Evolutionary conservation across 2,797 vertebrate genomes (phyloP), one percentile per base, ranked within the genome.

Genomic region (Podargus strigoides): DNA sequence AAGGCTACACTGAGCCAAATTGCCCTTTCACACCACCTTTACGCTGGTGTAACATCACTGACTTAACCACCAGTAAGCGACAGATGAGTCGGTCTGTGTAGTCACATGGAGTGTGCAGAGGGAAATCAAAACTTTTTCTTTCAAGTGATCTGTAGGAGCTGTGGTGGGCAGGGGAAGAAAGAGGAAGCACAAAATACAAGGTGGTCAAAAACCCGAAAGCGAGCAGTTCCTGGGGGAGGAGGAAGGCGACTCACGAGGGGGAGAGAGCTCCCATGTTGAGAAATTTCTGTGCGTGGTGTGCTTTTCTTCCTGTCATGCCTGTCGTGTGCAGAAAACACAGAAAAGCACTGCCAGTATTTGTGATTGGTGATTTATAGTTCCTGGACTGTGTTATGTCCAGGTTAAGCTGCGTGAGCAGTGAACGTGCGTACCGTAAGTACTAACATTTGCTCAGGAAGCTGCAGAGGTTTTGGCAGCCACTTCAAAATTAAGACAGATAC

Each of bases 11-110:
- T 0, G 67, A 96, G 94, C 94, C 94, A 95, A 96, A 76, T 60
- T 96, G 94, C 91, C 96, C 95, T 96, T 96, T 96, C 89, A 84
- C 94, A 96, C 63, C 87, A 96, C 92, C 92, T 96, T 94, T 92
- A 63, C 1, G 15, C 66, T 86, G 82, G 66, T 92, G 10, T 70
- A 91, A 73, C 85, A 89, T 84, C 91, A 79, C 50, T 4, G 10
- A 32, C 83, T 84, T 82, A 49, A 85, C 62, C 79, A 72, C 32
- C 62, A 20, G 11, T 36, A 36, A 60, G 58, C 3, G 7, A 58
- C 47, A 63, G 42, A 89, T 24, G 39, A 91, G 50, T 41, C 44
- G 46, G 34, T 85, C 78, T 80, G 49, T 14, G 17, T 53, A 44
- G 39, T 39, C 2, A 3, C 24, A 12, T 20, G 53, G 6, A 42